A percentile compares a stretch with the other conserved stretches of the same genome.
phyloP scores from a whole-genome alignment of 2,888 invertebrate species.

The Macroteleia sp. region DNA sequence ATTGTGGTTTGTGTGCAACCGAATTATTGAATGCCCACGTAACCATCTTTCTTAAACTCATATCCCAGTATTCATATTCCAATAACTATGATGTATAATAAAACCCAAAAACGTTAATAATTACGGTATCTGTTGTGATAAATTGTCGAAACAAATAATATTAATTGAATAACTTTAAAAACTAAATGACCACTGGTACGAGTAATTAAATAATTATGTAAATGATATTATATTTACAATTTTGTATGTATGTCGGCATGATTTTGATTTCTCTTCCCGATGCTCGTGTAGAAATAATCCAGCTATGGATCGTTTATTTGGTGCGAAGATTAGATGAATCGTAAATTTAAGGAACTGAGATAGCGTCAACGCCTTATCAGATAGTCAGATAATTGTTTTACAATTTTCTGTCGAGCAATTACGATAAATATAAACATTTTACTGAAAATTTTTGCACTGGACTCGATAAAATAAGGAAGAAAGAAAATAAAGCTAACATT shows the following conservation, averaged over 20 bases:
- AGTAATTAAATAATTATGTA: no score
- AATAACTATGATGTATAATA: no score
- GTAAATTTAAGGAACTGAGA: conserved; percentile 54
- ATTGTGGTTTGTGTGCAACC: conserved; percentile 22
- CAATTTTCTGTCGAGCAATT: conserved; percentile 35
- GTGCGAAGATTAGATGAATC: conserved; percentile 49
- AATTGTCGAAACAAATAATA: no score
- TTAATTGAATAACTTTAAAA: neutral
- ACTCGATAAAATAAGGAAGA: conserved; percentile 23
- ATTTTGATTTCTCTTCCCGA: conserved; percentile 28
- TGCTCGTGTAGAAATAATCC: conserved; percentile 23
- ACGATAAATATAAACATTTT: conserved; percentile 49
- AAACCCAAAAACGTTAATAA: no score
- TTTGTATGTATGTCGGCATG: no score
- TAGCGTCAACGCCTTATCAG: conserved; percentile 52
- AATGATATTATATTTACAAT: no score
- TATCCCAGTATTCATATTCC: no score
- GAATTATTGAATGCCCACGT: conserved; percentile 34
- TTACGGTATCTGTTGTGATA: no score
- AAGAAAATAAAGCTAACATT: neutral
- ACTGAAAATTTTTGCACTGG: conserved; percentile 42
- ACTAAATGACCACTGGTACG: no score
- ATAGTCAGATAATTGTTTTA: conserved; percentile 45
- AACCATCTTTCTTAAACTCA: no score
- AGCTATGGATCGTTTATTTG: conserved; percentile 36